Base-by-base conservation (phyloP, 2,797 vertebrate species). In the Florisuga fusca region DNA sequence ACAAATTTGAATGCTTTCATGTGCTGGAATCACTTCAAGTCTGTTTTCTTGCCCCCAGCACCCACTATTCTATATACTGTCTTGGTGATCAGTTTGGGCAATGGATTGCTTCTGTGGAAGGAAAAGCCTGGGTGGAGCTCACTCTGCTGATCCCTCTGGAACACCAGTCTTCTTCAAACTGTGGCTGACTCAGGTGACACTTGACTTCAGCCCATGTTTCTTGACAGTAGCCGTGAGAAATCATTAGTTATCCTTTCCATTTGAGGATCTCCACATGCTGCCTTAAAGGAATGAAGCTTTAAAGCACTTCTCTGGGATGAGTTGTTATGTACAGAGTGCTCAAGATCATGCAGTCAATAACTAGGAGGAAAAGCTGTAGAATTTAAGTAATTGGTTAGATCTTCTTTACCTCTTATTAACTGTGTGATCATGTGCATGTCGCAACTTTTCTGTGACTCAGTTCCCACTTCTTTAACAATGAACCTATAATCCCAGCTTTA, bases 81-180 rank as follows among this genome's bases (percentile, higher is more conserved):
- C 84, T 80, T 77, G 67, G 5, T 63, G 53, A 48, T 13, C 38
- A 76, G 38, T 43, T 84, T 33, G 54, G 23, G 33, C 31, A 72
- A 33, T 15, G 5, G 51, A 54, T 23, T 69, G 31, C 11, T 77
- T 36, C 31, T 67, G 20, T 1, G 0, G 41, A 23, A 63, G 23
- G 10, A 87, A 82, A 66, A 84, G 4, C 12, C 38, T 62, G 31
- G 18, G n/a, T 79, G 34, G 13, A 2, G 0, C 10, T 48, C 1
- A 0, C 0, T 57, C 26, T 38, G 51, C 14, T 5, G 58, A 14
- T 2, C 8, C 19, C 6, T 54, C 34, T 79, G 27, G 20, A 15
- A 82, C 41, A 50, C 15, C 13, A 77, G 33, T 14, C 33, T 63
- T 80, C 57, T 54, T 19, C 41, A 91, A 84, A 69, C 6, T 6